Conservation (phyloP, 2,113 vertebrate genomes). For the Melospiza melodia region DNA sequence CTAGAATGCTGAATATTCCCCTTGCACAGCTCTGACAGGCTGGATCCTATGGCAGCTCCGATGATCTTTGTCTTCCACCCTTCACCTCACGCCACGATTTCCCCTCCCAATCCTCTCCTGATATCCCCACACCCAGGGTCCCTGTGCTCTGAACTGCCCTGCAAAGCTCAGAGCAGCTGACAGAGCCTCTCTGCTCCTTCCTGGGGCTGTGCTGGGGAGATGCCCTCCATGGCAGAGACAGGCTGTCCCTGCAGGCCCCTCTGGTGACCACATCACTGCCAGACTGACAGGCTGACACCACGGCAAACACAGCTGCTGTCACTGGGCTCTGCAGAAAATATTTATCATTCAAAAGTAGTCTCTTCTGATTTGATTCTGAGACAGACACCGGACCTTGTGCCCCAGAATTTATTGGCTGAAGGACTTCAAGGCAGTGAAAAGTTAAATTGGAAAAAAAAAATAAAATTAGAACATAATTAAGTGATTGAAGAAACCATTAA, state of each 20-base stretch:
- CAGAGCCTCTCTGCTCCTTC: not conserved
- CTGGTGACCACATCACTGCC: not conserved
- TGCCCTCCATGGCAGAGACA: not conserved
- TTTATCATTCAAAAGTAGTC: not conserved
- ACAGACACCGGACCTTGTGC: not conserved
- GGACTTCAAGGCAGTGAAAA: not conserved
- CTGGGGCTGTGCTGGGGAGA: not conserved
- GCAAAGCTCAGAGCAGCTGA: not conserved
- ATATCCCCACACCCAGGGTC: not conserved
- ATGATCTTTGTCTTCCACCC: not conserved
- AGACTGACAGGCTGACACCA: not conserved
- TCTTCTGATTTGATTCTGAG: not conserved
- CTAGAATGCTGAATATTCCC: not conserved
- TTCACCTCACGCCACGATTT: not conserved
- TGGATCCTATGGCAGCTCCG: constrained; percentile 5
- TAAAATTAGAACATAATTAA: not conserved
- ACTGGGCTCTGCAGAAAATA: not conserved
- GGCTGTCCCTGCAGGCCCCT: constrained; percentile 3
- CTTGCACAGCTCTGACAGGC: constrained; percentile 14
- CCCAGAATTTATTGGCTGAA: not conserved
- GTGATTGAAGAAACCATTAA: not conserved
- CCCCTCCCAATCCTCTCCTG: not conserved
- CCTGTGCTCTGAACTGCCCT: not conserved
- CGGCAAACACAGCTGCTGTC: not conserved
- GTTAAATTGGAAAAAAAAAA: not conserved